Percentiles rank a stretch among this genome's conserved stretches.
Conservation (phyloP, 2,113 vertebrate genomes). For the Cyanocitta stelleri region DNA sequence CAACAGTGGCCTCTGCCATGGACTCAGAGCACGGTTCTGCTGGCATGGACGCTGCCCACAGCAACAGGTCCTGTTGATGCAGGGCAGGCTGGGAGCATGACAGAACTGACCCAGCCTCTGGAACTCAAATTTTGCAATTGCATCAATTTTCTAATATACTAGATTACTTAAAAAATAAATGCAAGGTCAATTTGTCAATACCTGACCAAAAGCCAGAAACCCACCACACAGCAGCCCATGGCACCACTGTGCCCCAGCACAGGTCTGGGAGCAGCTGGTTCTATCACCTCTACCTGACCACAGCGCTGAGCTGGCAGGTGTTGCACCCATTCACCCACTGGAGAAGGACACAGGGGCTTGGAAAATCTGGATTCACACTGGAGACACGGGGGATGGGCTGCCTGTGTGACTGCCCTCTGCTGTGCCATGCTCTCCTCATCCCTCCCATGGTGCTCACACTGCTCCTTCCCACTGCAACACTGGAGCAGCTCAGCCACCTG, state of each 20-base stretch:
- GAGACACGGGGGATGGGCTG: not conserved
- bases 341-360: not conserved
- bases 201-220: not conserved
- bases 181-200: not conserved
- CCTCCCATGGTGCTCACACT: accelerated
- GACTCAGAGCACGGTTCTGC: accelerated
- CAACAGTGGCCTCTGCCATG: accelerated
- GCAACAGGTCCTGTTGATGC: not conserved
- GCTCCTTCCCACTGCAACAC: accelerated
- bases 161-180: not conserved
- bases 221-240: accelerated
- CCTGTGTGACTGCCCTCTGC: not conserved
- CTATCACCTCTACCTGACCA: accelerated
- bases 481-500: not conserved
- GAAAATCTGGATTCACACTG: not conserved
- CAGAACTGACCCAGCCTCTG: not conserved
- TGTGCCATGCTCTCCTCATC: not conserved
- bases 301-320: accelerated
- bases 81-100: accelerated
- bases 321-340: accelerated
- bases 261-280: not conserved
- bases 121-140: not conserved
- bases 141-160: not conserved
- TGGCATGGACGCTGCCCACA: accelerated
- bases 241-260: not conserved